Percentiles rank a stretch among this genome's conserved stretches.
Conservation (phyloP, 35 echinoderm and acorn worm species). For the Lytechinus pictus region DNA sequence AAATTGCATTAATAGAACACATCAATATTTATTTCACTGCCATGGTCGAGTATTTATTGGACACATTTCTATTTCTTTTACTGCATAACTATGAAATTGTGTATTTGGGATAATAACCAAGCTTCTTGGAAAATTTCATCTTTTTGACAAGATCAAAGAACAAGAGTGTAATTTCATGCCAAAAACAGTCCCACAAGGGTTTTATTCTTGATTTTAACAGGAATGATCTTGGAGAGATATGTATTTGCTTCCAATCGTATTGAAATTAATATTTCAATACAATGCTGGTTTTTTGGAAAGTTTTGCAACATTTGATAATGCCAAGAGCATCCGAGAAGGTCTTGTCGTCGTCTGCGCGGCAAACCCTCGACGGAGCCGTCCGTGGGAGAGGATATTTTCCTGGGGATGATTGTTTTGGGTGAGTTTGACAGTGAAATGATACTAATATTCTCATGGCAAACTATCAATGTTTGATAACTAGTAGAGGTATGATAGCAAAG, state of each 20-base stretch:
- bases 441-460: slow-evolving; percentile 42
- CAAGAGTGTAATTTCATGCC: neutral
- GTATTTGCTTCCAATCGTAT: neutral
- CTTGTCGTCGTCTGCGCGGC: neutral
- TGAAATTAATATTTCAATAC: slow-evolving; percentile 14
- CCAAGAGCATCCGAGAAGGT: slow-evolving; percentile 6
- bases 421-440: slow-evolving; percentile 41
- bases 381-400: slow-evolving; percentile 31
- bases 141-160: neutral
- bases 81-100: neutral
- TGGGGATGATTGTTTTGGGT: slow-evolving; percentile 30
- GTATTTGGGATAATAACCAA: neutral
- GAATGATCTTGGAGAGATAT: neutral
- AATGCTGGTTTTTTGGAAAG: neutral
- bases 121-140: neutral
- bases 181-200: neutral
- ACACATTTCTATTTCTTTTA: no score
- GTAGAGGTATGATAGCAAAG: slow-evolving; percentile 37
- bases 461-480: slow-evolving; percentile 54
- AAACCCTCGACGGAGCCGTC: neutral
- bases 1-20: no score
- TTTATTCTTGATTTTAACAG: neutral
- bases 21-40: no score
- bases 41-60: no score
- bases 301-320: slow-evolving; percentile 19